phyloP scores from a whole-genome alignment of 2,888 invertebrate genomes.

The Mesorhabditis spiculigera region DNA sequence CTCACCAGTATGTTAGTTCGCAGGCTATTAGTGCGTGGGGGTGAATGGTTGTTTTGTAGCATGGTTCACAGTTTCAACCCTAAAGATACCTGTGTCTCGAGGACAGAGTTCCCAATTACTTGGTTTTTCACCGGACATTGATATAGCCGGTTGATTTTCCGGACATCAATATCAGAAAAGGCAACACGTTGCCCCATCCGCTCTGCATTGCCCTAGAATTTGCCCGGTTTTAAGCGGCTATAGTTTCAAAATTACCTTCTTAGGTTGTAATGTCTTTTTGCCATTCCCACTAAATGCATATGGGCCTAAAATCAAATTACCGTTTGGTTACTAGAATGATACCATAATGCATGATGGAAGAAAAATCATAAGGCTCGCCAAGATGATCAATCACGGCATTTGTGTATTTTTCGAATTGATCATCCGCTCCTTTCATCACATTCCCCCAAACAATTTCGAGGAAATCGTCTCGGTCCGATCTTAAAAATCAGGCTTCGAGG shows the following conservation, averaged over 20 bases:
- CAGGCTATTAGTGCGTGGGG: background rate
- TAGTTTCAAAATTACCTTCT: slow-evolving; percentile 20
- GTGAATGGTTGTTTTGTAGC: slow-evolving; percentile 17
- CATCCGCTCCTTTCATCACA: slow-evolving; percentile 58
- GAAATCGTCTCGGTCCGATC: slow-evolving; percentile 61
- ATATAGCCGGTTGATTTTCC: slow-evolving; percentile 61
- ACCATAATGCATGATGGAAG: slow-evolving; percentile 60
- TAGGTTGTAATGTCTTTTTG: slow-evolving; percentile 58
- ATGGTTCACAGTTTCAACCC: slow-evolving; percentile 12
- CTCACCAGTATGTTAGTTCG: background rate
- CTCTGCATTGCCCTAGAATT: slow-evolving; percentile 45
- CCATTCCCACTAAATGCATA: slow-evolving; percentile 39
- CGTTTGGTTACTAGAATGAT: slow-evolving; percentile 31
- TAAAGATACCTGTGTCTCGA: slow-evolving; percentile 9
- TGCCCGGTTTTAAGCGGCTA: background rate
- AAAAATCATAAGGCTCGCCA: slow-evolving; percentile 48
- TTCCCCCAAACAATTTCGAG: slow-evolving; percentile 59
- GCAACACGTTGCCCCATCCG: slow-evolving; percentile 61
- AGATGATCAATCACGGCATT: slow-evolving; percentile 48
- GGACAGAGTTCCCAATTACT: slow-evolving; percentile 13
- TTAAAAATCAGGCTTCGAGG: slow-evolving; percentile 16
- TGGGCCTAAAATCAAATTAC: slow-evolving; percentile 12
- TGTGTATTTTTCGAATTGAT: slow-evolving; percentile 58
- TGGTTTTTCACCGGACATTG: slow-evolving; percentile 47
- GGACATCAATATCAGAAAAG: slow-evolving; percentile 60